These are phyloP conservation scores for Diarsia mendica DNA, from an alignment of 2,888 invertebrate species.

Conservation along the genomic window DNA sequence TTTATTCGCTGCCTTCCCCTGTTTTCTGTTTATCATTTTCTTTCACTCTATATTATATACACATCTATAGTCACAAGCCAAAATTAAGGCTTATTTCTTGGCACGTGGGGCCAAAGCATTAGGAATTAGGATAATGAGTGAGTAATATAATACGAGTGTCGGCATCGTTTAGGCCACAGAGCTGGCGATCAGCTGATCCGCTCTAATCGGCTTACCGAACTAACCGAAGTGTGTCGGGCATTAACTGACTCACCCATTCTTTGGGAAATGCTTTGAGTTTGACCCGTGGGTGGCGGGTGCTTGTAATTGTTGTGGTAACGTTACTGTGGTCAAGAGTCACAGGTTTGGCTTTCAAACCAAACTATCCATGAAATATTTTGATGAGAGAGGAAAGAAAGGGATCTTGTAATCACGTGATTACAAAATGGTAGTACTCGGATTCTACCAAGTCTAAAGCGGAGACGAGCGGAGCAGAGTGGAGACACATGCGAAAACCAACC, in stretches of 20 bases:
- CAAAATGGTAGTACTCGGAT: no score
- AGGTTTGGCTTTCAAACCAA: no score
- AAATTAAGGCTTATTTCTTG: constrained; percentile 12
- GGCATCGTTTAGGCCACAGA: constrained; percentile 45
- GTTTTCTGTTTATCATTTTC: background rate
- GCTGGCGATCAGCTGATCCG: constrained; percentile 61
- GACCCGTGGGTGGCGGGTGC: constrained; percentile 4
- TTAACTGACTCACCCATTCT: constrained; percentile 41
- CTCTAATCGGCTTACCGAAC: constrained; percentile 56
- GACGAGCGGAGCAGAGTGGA: no score
- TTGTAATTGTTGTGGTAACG: background rate
- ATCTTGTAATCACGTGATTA: no score
- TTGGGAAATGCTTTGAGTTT: constrained; percentile 40
- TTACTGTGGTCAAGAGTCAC: background rate
- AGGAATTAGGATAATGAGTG: constrained; percentile 35
- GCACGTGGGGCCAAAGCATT: constrained; percentile 33
- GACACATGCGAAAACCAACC: no score
- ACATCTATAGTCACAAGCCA: background rate
- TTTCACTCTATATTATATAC: background rate
- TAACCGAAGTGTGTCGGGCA: constrained; percentile 41
- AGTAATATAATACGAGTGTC: constrained; percentile 50
- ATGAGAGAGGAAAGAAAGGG: no score
- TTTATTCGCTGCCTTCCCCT: background rate
- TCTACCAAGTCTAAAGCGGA: no score
- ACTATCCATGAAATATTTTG: no score